Evolutionary conservation across 1,140 invertebrate genomes (phyloP), one percentile per base, ranked within the genome.

Genomic region (Elymnias hypermnestra): DNA sequence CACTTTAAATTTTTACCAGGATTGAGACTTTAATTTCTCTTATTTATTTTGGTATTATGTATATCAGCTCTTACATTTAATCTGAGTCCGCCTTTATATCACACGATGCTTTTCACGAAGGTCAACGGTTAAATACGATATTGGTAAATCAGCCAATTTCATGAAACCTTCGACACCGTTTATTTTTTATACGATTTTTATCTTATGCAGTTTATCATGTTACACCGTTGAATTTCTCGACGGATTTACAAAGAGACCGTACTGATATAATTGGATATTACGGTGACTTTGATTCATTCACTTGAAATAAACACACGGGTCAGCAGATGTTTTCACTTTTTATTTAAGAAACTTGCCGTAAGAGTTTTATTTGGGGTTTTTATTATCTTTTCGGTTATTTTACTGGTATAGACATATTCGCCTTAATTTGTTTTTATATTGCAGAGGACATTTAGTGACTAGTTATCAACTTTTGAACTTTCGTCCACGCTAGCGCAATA

Each of bases 81-180:
- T 42, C 47, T 48, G 25, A 22, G 21, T 5, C 18, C 28, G 9
- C 21, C 37, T 39, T 35, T 23, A 40, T n/a, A 46, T 35, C 37
- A 36, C 17, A 40, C 40, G 44, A 48, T 12, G 52, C 54, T 63
- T 72, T 65, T 56, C 47, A 48, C 39, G 61, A 78, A 75, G 72
- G 74, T 73, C 68, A 64, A 7, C 26, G 12, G 45, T 40, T 41
- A 28, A 57, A 48, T 44, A 57, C 33, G 46, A 41, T 57, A 50
- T 65, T 53, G 49, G 49, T 25, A 57, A 60, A 58, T 43, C 42
- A 19, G 31, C 37, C 29, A 54, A 46, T 45, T 48, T 57, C 54
- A 48, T 52, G 46, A 53, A 51, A 53, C 44, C 38, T 53, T 53
- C 42, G 21, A 25, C 35, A 29, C 19, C 35, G 37, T 53, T 50